A percentile compares a stretch with the other conserved stretches of the same genome.
phyloP scores from a whole-genome alignment of 2,888 invertebrate genomes.

The Cosmia pyralina region DNA sequence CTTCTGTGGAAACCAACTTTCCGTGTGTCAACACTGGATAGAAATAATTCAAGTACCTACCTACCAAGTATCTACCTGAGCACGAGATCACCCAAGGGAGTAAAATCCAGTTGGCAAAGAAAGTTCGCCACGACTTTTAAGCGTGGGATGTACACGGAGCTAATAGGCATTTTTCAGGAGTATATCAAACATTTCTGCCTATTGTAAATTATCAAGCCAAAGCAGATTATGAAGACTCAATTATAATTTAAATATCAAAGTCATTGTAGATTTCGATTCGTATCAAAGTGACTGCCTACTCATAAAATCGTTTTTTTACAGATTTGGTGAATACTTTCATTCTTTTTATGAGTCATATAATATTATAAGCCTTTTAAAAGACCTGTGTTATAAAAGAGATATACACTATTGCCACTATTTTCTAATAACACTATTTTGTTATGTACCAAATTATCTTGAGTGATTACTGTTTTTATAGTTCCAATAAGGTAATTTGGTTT shows the following conservation, averaged over 20 bases:
- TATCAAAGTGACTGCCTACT: neutral
- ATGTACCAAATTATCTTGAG: constrained; percentile 9
- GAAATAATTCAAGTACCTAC: constrained; percentile 31
- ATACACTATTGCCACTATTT: neutral
- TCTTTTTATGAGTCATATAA: neutral
- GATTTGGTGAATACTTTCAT: neutral
- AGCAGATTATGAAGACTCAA: neutral
- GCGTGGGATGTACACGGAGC: constrained; percentile 8
- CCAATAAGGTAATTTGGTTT: neutral
- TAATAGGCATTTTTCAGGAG: constrained; percentile 18
- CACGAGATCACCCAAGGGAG: constrained; percentile 16
- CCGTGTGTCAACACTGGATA: constrained; percentile 6
- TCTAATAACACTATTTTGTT: constrained; percentile 4
- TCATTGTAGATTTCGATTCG: constrained; percentile 7
- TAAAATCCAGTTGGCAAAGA: constrained; percentile 28
- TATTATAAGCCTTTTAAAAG: neutral
- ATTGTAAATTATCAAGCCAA: constrained; percentile 15
- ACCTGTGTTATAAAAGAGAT: neutral
- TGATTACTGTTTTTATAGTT: constrained; percentile 18
- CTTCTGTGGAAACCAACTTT: constrained; percentile 16
- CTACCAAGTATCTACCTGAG: constrained; percentile 1
- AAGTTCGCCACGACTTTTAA: constrained; percentile 15
- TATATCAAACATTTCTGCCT: constrained; percentile 11
- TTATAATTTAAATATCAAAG: constrained; percentile 21
- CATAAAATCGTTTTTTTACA: neutral